A percentile compares a stretch with the other conserved stretches of the same genome.
Conservation (phyloP, 35 echinoderm and acorn worm genomes). For the Apostichopus parvimensis region DNA sequence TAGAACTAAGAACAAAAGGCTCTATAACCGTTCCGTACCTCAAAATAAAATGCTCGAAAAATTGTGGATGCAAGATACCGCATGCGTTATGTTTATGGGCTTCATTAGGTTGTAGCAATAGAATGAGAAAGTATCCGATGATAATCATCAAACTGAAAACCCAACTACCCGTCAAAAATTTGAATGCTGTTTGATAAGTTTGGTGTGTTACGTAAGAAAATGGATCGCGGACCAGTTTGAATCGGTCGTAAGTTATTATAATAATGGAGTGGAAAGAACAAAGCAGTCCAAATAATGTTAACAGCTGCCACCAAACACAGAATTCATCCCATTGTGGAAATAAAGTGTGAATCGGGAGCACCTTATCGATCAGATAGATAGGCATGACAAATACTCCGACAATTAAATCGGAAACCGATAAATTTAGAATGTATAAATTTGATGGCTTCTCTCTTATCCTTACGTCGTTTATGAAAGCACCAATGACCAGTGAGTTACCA, state of each 20-base stretch:
- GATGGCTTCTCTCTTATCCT: slow-evolving; percentile 12
- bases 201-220: neutral
- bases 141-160: neutral
- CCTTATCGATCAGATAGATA: slow-evolving; percentile 7
- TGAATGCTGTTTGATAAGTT: neutral
- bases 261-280: slow-evolving; percentile 32
- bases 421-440: slow-evolving; percentile 7
- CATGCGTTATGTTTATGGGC: neutral
- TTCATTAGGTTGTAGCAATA: neutral
- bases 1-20: neutral
- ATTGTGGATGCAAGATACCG: slow-evolving; percentile 2
- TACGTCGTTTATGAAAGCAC: slow-evolving; percentile 8
- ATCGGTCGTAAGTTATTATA: slow-evolving; percentile 25
- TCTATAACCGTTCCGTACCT: slow-evolving; percentile 27
- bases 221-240: slow-evolving; percentile 9
- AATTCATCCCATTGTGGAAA: neutral
- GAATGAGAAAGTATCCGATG: neutral
- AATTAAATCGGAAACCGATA: neutral
- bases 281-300: slow-evolving; percentile 20
- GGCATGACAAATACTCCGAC: slow-evolving; percentile 38
- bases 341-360: neutral
- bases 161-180: neutral
- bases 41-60: slow-evolving; percentile 7
- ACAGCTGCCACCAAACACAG: slow-evolving; percentile 24
- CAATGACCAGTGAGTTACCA: slow-evolving; percentile 27